phyloP scores from a whole-genome alignment of 2,888 invertebrate species.

The Cheilosia urbana region DNA sequence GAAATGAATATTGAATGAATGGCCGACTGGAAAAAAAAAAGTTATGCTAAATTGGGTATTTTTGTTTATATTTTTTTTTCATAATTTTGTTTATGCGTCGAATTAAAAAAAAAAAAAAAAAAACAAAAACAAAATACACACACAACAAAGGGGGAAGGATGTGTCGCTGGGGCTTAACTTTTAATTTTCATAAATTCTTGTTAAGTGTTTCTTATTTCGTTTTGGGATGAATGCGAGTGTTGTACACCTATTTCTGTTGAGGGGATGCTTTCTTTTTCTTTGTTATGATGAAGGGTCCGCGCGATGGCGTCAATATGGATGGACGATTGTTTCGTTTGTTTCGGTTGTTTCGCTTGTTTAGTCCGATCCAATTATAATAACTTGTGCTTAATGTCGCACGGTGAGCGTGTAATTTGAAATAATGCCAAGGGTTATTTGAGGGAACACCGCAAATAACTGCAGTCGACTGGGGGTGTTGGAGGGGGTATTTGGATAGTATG shows the following conservation, averaged over 20 bases:
- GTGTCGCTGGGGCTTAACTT: slow-evolving; percentile 79
- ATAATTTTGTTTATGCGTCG: slow-evolving; percentile 74
- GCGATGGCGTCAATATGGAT: slow-evolving; percentile 65
- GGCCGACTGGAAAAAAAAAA: slow-evolving; percentile 48
- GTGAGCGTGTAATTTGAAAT: slow-evolving; percentile 52
- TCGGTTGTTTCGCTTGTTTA: slow-evolving; percentile 39
- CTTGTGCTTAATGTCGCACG: slow-evolving; percentile 67
- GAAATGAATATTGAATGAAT: slow-evolving; percentile 75
- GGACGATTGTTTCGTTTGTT: slow-evolving; percentile 31
- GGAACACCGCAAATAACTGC: background rate
- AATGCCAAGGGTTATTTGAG: slow-evolving; percentile 35
- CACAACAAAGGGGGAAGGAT: slow-evolving; percentile 69
- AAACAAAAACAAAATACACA: too few species aligned
- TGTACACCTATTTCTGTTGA: background rate
- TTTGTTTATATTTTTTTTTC: slow-evolving; percentile 40
- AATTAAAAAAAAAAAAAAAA: slow-evolving; percentile 70
- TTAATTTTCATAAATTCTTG: slow-evolving; percentile 83
- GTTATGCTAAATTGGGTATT: slow-evolving; percentile 70
- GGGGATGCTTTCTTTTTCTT: slow-evolving; percentile 14
- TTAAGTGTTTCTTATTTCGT: slow-evolving; percentile 77
- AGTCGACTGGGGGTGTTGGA: background rate
- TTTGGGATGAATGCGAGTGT: background rate
- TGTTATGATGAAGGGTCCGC: slow-evolving; percentile 45
- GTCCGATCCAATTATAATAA: slow-evolving; percentile 73
- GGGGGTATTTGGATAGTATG: background rate